These are phyloP conservation scores for Osedax frankpressi DNA, from an alignment of 2,888 invertebrate genomes.

Conservation along the genomic window DNA sequence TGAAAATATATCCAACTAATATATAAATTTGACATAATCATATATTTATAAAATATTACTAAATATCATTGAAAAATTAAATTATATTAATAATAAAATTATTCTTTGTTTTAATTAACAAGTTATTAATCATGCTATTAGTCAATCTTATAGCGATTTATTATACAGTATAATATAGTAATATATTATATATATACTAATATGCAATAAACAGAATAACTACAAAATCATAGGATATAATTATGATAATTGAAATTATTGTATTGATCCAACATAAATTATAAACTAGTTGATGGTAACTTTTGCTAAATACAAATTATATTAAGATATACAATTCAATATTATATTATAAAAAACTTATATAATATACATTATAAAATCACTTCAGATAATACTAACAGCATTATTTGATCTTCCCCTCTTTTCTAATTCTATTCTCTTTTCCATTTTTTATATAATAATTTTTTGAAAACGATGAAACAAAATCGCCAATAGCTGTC, in stretches of 20 bases:
- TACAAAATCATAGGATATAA: background rate
- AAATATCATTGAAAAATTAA: no score
- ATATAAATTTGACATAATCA: no score
- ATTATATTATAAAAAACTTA: background rate
- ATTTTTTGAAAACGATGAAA: background rate
- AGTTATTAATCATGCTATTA: background rate
- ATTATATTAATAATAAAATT: no score
- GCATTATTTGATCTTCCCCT: slow-evolving; percentile 76
- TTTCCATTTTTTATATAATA: slow-evolving; percentile 26
- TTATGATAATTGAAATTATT: background rate
- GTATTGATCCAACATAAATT: background rate
- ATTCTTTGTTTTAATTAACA: background rate
- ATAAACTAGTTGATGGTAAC: no score
- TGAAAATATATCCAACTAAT: no score
- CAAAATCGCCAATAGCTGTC: background rate
- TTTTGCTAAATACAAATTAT: no score
- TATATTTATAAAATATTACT: no score
- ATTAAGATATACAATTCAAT: background rate
- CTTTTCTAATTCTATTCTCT: slow-evolving; percentile 76
- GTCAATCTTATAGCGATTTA: no score
- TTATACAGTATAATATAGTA: background rate
- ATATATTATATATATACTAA: background rate
- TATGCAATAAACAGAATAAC: background rate
- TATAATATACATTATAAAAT: background rate
- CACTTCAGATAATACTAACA: slow-evolving; percentile 51